Evolutionary conservation across 2,797 vertebrate species (phyloP).

Genomic region (Crocodylus rhombifer): DNA sequence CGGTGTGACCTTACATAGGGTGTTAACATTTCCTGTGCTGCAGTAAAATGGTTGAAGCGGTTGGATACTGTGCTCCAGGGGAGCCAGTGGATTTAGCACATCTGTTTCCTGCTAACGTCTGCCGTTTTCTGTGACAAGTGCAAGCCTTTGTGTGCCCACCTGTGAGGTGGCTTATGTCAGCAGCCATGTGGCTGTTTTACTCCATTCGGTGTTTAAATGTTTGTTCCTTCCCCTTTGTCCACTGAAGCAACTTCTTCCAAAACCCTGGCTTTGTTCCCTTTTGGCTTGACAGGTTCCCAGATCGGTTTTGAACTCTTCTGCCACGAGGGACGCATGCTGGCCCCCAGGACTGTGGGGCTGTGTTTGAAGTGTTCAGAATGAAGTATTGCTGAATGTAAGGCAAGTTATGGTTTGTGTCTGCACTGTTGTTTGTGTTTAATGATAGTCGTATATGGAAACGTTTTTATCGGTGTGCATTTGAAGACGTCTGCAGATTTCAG

Average conservation of each 20-base stretch:
- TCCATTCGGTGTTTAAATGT: too few relatives aligned
- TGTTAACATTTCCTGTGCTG: too few relatives aligned
- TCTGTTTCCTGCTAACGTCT: neutral
- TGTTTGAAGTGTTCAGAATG: neutral
- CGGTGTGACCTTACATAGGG: neutral
- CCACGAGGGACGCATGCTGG: neutral
- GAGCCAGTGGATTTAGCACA: rapidly evolving
- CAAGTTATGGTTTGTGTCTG: neutral
- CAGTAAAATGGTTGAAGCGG: neutral
- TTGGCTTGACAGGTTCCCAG: neutral
- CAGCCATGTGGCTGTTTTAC: neutral
- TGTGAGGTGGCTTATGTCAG: neutral
- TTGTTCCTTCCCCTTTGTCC: neutral
- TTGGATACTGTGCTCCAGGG: neutral
- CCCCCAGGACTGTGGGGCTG: neutral
- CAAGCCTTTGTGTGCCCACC: neutral
- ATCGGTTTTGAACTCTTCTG: neutral
- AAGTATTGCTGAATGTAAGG: neutral
- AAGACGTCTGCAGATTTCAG: neutral
- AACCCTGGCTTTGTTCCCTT: neutral
- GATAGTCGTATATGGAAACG: neutral
- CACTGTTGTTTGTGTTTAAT: rapidly evolving
- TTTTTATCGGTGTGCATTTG: neutral
- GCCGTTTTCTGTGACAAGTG: neutral
- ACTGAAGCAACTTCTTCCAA: neutral